Conservation (phyloP, 2,797 vertebrate genomes). For the Pangasius mekongensis region DNA sequence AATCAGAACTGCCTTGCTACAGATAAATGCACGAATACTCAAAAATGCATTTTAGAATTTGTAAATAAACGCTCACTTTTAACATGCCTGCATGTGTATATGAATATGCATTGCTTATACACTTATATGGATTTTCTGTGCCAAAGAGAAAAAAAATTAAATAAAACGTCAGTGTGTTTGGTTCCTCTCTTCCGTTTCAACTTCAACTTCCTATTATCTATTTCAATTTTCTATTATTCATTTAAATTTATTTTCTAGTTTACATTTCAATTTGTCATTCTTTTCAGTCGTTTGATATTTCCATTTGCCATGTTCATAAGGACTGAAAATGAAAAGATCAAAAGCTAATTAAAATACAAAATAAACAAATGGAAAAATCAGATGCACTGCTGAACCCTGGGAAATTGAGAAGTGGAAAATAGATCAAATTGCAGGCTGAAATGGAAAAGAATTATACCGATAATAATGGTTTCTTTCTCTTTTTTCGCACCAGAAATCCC, state of each 20-base stretch:
- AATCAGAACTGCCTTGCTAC: not conserved
- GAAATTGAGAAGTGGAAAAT: not conserved
- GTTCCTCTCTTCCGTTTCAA: not conserved
- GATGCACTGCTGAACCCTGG: not conserved
- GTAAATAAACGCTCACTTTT: not conserved
- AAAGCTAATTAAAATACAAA: constrained; percentile 6
- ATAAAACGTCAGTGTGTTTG: no score
- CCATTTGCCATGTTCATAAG: not conserved
- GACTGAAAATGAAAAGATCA: not conserved
- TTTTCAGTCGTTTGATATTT: not conserved
- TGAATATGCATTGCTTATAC: not conserved
- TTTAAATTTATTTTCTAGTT: not conserved
- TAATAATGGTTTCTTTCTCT: not conserved
- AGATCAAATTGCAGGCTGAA: not conserved
- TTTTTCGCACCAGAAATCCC: not conserved
- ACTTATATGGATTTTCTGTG: not conserved
- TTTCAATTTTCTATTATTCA: not conserved
- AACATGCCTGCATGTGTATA: not conserved
- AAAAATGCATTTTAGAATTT: not conserved
- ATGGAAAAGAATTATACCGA: not conserved
- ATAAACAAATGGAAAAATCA: not conserved
- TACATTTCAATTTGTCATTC: not conserved
- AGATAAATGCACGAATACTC: not conserved
- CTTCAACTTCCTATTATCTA: not conserved
- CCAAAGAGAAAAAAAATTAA: no score